These are phyloP conservation scores for Ascaphus truei DNA, from an alignment of 2,113 vertebrate species.

Conservation along the genomic window DNA sequence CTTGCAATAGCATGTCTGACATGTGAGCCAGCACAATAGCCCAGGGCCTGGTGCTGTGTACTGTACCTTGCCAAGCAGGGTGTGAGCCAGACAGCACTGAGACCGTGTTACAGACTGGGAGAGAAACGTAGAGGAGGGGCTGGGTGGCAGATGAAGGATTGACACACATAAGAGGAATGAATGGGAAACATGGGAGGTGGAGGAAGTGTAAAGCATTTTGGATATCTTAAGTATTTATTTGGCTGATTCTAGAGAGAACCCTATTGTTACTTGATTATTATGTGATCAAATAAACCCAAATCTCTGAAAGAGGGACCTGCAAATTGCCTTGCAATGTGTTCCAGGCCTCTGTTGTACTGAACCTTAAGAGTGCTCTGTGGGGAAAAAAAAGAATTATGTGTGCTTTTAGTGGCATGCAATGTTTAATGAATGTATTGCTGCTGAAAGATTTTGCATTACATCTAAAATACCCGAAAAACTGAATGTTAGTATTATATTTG, in stretches of 20 bases:
- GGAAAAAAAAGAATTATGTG: too few relatives aligned
- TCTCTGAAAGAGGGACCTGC: too few relatives aligned
- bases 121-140: not conserved
- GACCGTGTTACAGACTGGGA: not conserved
- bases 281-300: too few relatives aligned
- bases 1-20: constrained; percentile 3
- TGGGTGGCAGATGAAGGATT: constrained; percentile 1
- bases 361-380: too few relatives aligned
- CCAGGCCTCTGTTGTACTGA: too few relatives aligned
- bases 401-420: too few relatives aligned
- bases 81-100: constrained; percentile 12
- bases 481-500: too few relatives aligned
- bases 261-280: too few relatives aligned
- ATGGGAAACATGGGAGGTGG: constrained; percentile 2
- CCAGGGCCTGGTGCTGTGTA: not conserved
- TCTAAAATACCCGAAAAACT: too few relatives aligned
- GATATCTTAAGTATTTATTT: not conserved
- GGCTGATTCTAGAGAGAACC: not conserved
- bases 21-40: not conserved
- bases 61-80: constrained; percentile 2
- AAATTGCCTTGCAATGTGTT: too few relatives aligned
- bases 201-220: constrained; percentile 8
- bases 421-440: too few relatives aligned
- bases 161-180: constrained; percentile 8
- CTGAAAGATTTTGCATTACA: too few relatives aligned